Conservation (phyloP, 2,888 invertebrate genomes). For the Diarsia dahlii region DNA sequence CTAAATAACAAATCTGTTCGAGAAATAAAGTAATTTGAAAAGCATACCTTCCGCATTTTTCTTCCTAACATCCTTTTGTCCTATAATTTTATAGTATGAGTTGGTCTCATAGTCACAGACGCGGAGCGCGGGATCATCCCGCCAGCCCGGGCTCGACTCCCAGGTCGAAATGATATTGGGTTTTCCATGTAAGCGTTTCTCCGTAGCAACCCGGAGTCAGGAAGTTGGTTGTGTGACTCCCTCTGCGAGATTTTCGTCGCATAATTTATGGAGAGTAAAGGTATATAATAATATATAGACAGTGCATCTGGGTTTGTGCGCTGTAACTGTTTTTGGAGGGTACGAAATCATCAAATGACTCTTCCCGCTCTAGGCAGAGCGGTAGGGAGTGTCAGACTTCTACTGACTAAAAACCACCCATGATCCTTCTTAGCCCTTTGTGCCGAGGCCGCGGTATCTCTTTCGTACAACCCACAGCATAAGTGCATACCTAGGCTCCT, state of each 20-base stretch:
- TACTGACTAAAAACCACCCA: no score
- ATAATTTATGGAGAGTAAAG: no score
- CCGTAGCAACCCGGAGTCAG: neutral
- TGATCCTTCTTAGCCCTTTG: no score
- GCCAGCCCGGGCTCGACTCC: neutral
- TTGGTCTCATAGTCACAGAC: neutral
- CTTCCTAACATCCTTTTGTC: neutral
- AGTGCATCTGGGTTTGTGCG: no score
- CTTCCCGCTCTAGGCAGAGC: no score
- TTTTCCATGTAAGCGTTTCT: neutral
- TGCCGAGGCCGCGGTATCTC: neutral
- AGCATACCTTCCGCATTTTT: slow-evolving; percentile 33
- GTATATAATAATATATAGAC: no score
- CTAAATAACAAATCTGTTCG: slow-evolving; percentile 79
- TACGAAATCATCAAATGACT: no score
- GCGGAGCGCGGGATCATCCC: neutral
- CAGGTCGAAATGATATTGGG: neutral
- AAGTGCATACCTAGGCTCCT: neutral
- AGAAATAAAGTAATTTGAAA: slow-evolving; percentile 81
- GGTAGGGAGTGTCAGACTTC: no score
- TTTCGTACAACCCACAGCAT: neutral
- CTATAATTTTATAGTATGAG: neutral
- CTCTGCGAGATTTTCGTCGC: neutral
- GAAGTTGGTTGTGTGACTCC: neutral
- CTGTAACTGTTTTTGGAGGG: no score